Evolutionary conservation across 2,888 invertebrate genomes (phyloP).

Genomic region (Sipunculus nudus): DNA sequence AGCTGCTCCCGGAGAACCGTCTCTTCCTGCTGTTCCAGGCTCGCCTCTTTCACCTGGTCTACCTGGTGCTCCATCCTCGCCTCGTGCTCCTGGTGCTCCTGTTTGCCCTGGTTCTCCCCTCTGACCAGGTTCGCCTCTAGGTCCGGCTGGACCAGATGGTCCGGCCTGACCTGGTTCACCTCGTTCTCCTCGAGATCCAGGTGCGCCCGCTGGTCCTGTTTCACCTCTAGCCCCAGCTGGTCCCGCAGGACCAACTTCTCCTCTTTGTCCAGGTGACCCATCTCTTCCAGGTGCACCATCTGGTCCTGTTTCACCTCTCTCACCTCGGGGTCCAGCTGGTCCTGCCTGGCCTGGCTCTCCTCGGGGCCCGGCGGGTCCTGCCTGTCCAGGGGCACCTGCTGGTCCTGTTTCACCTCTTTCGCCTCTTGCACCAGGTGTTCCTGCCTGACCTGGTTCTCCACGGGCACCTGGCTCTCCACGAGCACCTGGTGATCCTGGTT

Average conservation of each 20-base stretch:
- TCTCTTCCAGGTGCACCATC: slow-evolving; percentile 31
- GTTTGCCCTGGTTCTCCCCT: slow-evolving; percentile 28
- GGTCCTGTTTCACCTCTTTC: slow-evolving; percentile 37
- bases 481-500: background rate
- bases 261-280: slow-evolving; percentile 27
- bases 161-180: slow-evolving; percentile 26
- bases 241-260: slow-evolving; percentile 11
- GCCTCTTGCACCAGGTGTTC: slow-evolving; percentile 24
- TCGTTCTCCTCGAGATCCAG: slow-evolving; percentile 27
- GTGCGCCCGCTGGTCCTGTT: slow-evolving; percentile 11
- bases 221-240: background rate
- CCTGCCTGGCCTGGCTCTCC: slow-evolving; percentile 43
- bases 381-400: slow-evolving; percentile 29
- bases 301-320: slow-evolving; percentile 33
- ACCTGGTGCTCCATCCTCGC: slow-evolving; percentile 39
- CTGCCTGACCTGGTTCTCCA: slow-evolving; percentile 19
- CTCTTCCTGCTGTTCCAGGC: slow-evolving; percentile 19
- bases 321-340: slow-evolving; percentile 38
- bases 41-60: slow-evolving; percentile 24
- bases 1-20: slow-evolving; percentile 1
- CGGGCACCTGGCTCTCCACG: slow-evolving; percentile 20
- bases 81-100: slow-evolving; percentile 33
- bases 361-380: slow-evolving; percentile 16
- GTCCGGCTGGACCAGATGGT: slow-evolving; percentile 21
- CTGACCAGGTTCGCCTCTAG: slow-evolving; percentile 9